Conservation (phyloP, 2,797 vertebrate species). For the Erithacus rubecula region DNA sequence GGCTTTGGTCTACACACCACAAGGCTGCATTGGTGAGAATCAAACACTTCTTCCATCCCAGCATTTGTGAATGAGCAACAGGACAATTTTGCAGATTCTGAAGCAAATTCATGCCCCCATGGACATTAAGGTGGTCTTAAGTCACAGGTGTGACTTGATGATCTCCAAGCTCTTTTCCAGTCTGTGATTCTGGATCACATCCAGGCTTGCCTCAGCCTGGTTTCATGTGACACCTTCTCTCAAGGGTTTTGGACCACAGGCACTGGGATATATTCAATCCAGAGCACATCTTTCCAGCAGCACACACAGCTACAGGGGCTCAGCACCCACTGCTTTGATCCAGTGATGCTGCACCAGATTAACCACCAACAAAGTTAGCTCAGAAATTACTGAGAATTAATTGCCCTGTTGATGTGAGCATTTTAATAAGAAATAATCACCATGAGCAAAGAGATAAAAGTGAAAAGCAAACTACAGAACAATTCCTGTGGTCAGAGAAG, state of each 20-base stretch:
- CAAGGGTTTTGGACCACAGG: neutral
- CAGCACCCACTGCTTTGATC: neutral
- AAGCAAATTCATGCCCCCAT: neutral
- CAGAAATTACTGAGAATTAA: neutral
- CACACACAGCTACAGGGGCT: neutral
- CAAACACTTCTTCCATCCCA: neutral
- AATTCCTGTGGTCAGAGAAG: neutral
- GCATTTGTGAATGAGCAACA: neutral
- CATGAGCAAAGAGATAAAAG: neutral
- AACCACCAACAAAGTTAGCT: neutral
- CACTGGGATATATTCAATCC: neutral
- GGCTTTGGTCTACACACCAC: neutral
- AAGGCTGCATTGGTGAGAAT: neutral
- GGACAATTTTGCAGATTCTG: neutral
- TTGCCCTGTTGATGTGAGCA: slow-evolving; percentile 17
- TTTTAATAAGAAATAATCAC: slow-evolving; percentile 16
- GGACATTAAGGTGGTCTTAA: neutral
- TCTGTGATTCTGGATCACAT: neutral
- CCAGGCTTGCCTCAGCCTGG: neutral
- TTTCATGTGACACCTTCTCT: neutral
- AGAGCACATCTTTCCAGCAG: neutral
- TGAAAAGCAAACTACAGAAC: slow-evolving; percentile 36
- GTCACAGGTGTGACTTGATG: too few species aligned
- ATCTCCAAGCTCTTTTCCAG: neutral
- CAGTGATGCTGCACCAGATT: neutral